A percentile compares a stretch with the other conserved stretches of the same genome.
phyloP scores from a whole-genome alignment of 1,140 invertebrate genomes.

The Drosophila orosa region DNA sequence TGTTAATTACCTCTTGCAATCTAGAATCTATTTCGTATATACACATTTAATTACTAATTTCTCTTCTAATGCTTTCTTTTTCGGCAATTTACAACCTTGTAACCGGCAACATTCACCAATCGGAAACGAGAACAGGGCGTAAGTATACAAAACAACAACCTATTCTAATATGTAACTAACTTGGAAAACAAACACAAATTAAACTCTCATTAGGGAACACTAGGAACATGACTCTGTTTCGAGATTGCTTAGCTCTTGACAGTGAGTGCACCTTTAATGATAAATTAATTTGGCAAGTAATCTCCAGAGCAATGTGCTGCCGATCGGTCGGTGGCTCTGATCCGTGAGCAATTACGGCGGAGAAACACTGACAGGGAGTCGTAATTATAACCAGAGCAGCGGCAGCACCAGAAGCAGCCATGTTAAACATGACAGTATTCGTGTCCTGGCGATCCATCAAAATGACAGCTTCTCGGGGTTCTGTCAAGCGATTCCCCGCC shows the following conservation, averaged over 20 bases:
- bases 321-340: conserved; percentile 30
- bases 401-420: conserved; percentile 33
- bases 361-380: conserved; percentile 11
- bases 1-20: not conserved
- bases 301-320: conserved; percentile 47
- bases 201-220: conserved; percentile 60
- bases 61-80: conserved; percentile 33
- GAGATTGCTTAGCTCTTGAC: conserved; percentile 27
- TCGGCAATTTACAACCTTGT: conserved; percentile 38
- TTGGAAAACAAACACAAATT: conserved; percentile 75
- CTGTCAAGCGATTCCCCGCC: conserved; percentile 51
- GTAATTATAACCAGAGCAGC: conserved; percentile 76
- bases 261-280: conserved; percentile 50
- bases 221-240: conserved; percentile 22
- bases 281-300: conserved; percentile 66
- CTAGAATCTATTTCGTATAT: conserved; percentile 1
- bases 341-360: conserved; percentile 39
- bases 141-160: conserved; percentile 57
- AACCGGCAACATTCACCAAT: conserved; percentile 19
- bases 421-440: conserved; percentile 80
- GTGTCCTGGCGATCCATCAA: conserved; percentile 77
- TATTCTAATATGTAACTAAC: conserved; percentile 30
- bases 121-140: conserved; percentile 60
- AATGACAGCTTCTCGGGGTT: conserved; percentile 73
- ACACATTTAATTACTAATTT: conserved; percentile 29